Conservation (phyloP, 2,888 invertebrate species). For the Thelaira solivaga region DNA sequence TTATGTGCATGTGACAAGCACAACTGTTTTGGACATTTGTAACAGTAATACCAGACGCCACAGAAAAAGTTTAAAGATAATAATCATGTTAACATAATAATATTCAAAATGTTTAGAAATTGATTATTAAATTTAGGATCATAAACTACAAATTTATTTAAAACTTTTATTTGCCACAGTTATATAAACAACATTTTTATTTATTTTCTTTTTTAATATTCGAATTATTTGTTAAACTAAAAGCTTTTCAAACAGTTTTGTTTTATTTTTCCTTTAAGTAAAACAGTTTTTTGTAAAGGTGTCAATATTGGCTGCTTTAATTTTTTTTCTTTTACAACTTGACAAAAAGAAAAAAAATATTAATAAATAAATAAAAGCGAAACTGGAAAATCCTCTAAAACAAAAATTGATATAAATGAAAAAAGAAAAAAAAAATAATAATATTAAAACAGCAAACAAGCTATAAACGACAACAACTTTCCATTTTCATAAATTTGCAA, state of each 20-base stretch:
- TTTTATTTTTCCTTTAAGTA: neutral
- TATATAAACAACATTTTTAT: slow-evolving; percentile 4
- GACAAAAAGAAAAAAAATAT: slow-evolving; percentile 4
- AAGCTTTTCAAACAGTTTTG: slow-evolving; percentile 3
- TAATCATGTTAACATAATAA: no score
- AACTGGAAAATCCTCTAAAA: slow-evolving; percentile 60
- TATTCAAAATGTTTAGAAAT: no score
- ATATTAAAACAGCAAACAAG: slow-evolving; percentile 35
- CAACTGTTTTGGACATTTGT: no score
- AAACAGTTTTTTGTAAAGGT: slow-evolving; percentile 36
- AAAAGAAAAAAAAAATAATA: no score
- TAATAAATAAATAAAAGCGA: no score
- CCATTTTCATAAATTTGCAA: slow-evolving; percentile 72
- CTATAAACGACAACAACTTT: slow-evolving; percentile 67
- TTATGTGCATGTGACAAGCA: no score
- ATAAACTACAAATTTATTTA: slow-evolving; percentile 1
- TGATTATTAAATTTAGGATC: no score
- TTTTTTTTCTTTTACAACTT: neutral
- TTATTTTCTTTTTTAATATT: neutral
- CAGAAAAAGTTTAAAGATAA: no score
- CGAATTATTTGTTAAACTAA: neutral
- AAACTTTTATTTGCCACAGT: neutral
- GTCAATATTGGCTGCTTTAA: slow-evolving; percentile 30
- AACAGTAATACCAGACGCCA: no score
- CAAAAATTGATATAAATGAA: slow-evolving; percentile 38